Base-by-base conservation (phyloP, 2,888 invertebrate species). In the Lasioglossum calceatum region DNA sequence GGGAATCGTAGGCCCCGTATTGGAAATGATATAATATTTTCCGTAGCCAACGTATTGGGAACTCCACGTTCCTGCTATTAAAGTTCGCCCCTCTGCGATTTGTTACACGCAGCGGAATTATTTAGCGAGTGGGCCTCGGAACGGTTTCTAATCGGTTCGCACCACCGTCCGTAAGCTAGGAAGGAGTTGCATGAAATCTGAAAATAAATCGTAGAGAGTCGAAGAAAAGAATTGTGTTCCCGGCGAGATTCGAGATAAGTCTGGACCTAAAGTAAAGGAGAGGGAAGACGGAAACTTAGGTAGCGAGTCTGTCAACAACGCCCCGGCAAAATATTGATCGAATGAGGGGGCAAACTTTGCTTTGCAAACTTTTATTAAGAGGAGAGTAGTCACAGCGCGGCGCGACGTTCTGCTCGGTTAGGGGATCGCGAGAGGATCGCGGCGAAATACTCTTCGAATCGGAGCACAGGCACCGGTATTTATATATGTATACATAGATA, bases 21-120 rank as follows among this genome's bases (percentile, higher is more conserved):
- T 32, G 75, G 80, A 75, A 80, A 80, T 80, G 75, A 67, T 80
- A 67, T 67, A 80, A 75, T 75, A 80, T 80, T 80, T 80, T 80
- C 74, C 74, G 27, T 39, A 27, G 19, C 50, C 19, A 67, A 39
- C 67, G 67, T 50, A 75, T 70, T 42, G 50, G 72, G 77, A 54
- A 72, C 54, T 39, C 71, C 78, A 70, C 32, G 50, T 58, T 32
- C 10, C 71, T 36, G 23, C 78, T 72, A 79, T 79, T 54, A 79
- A 80, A 80, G 47, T 80, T 74, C 39, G 23, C 36, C 19, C 8
- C 44, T 3, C 23, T 27, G 79, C 73, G 44, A 72, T 79, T 79
- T 47, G 44, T 79, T 73, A 47, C 64, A 42, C 77, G 77, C 64
- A 10, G 3, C 39, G 36, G 54, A 75, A 54, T 58, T 54, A 54